Conservation (phyloP, 2,797 vertebrate genomes). For the Arrhamphus sclerolepis region DNA sequence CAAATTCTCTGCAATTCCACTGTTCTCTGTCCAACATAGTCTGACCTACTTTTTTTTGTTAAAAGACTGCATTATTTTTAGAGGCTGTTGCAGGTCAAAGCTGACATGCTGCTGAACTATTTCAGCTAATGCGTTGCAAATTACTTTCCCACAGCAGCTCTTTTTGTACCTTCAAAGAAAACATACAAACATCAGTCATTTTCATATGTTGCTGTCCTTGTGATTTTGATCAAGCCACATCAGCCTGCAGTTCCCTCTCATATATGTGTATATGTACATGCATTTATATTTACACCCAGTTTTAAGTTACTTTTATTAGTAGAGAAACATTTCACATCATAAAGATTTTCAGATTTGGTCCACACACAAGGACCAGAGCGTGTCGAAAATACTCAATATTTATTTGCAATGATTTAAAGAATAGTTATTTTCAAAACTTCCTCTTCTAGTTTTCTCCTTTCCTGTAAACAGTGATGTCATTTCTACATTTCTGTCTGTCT, state of each 20-base stretch:
- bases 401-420: slow-evolving; percentile 15
- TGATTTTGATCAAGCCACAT: neutral
- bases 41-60: too few relatives aligned
- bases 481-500: neutral
- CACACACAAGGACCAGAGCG: neutral
- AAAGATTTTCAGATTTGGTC: neutral
- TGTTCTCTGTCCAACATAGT: too few relatives aligned
- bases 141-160: neutral
- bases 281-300: too few relatives aligned
- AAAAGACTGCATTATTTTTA: too few relatives aligned
- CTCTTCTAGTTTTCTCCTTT: slow-evolving; percentile 22
- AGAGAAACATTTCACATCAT: too few relatives aligned
- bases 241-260: too few relatives aligned
- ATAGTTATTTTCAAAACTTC: slow-evolving; percentile 10
- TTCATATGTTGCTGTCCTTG: neutral
- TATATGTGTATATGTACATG: too few relatives aligned
- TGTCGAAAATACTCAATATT: neutral
- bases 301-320: too few relatives aligned
- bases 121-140: neutral
- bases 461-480: neutral
- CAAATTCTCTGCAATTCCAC: too few relatives aligned
- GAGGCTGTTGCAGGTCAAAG: neutral
- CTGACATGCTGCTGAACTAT: neutral
- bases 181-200: neutral
- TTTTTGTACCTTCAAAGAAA: neutral